phyloP scores from a whole-genome alignment of 2,113 vertebrate species.

The Rhipidura dahli region DNA sequence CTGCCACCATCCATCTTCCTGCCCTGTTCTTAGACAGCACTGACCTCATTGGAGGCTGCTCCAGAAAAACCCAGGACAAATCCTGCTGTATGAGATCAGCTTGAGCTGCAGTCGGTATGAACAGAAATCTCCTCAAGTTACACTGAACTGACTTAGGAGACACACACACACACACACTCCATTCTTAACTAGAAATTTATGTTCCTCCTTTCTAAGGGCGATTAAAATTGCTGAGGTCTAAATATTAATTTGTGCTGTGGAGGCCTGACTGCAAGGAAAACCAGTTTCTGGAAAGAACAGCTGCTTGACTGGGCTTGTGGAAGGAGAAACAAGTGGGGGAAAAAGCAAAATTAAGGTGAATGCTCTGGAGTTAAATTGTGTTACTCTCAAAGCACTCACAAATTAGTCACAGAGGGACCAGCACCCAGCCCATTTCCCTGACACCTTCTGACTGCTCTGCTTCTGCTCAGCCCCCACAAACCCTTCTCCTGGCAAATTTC shows the following conservation, averaged over 20 bases:
- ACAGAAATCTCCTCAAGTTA: background rate
- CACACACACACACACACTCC: rapidly evolving
- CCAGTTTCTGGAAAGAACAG: background rate
- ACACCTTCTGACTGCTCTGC: background rate
- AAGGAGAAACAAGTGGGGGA: background rate
- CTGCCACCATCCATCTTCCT: background rate
- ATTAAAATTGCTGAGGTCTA: background rate
- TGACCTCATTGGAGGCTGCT: background rate
- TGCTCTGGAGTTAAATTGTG: rapidly evolving
- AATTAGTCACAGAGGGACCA: rapidly evolving
- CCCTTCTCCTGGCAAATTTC: background rate
- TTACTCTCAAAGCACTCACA: background rate
- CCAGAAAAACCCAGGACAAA: background rate
- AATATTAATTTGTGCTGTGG: background rate
- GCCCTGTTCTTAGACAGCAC: constrained; percentile 2
- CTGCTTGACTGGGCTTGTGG: rapidly evolving
- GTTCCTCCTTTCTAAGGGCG: background rate
- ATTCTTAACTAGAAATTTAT: background rate
- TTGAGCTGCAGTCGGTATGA: background rate
- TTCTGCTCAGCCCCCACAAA: background rate
- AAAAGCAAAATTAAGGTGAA: background rate
- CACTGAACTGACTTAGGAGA: background rate
- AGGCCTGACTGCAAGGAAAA: background rate
- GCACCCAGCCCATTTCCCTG: rapidly evolving
- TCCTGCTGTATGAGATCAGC: background rate